Percentiles rank a stretch among this genome's conserved stretches.
phyloP scores from a whole-genome alignment of 2,113 vertebrate genomes.

The Caretta caretta region DNA sequence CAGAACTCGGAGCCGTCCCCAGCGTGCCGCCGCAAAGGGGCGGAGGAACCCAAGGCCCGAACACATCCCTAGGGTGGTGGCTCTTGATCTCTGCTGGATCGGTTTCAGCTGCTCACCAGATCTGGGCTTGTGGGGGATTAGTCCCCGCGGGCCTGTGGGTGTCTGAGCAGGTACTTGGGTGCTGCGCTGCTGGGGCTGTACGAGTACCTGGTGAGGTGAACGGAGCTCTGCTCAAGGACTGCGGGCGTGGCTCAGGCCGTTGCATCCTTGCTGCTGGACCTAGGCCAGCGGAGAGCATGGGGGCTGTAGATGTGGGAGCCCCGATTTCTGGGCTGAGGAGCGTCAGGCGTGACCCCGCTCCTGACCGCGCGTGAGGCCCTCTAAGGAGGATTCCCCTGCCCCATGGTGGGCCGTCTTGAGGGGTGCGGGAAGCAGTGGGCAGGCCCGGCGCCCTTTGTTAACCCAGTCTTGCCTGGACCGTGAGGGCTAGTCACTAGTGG shows the following conservation, averaged over 20 bases:
- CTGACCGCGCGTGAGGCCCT: too few relatives aligned
- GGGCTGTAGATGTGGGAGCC: background rate
- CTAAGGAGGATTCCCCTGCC: background rate
- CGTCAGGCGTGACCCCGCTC: background rate
- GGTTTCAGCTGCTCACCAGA: background rate
- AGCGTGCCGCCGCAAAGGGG: background rate
- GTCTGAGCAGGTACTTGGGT: background rate
- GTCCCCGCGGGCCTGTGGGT: background rate
- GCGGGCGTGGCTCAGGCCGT: fast-evolving
- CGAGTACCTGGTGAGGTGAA: too few relatives aligned
- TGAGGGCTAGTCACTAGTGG: too few relatives aligned
- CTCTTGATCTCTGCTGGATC: background rate
- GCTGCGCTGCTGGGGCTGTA: too few relatives aligned
- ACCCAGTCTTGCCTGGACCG: background rate
- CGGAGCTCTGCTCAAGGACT: too few relatives aligned
- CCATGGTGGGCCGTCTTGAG: background rate
- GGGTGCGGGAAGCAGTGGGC: background rate
- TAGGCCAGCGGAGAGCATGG: background rate
- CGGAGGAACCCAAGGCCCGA: background rate
- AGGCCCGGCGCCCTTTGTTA: background rate
- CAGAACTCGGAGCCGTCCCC: background rate
- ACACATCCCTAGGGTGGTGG: background rate
- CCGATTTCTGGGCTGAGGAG: background rate
- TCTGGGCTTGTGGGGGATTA: background rate
- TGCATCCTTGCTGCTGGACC: background rate